Evolutionary conservation across 2,113 vertebrate species (phyloP).

Genomic region (Leuciscus idus): DNA sequence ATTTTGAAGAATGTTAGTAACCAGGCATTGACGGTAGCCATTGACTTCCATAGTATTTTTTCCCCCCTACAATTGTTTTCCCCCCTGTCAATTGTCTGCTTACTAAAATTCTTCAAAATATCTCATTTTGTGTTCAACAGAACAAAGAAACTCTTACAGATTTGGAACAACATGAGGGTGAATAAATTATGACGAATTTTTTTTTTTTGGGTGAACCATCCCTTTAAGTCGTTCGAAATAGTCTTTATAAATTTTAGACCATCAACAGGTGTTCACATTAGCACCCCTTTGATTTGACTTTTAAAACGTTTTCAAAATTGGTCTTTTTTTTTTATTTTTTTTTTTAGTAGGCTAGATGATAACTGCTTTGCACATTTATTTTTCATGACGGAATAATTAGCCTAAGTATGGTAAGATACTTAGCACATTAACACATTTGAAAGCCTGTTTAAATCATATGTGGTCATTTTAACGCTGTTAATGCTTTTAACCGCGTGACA

Average conservation of each 20-base stretch:
- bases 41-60: too few species aligned
- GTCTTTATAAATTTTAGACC: not conserved
- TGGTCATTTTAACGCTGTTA: conserved; percentile 1
- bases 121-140: too few species aligned
- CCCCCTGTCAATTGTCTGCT: too few species aligned
- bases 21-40: too few species aligned
- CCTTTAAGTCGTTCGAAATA: not conserved
- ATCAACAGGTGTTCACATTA: not conserved
- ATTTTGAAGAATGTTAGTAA: too few species aligned
- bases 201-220: too few species aligned
- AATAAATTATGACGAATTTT: too few species aligned
- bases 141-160: too few species aligned
- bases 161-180: too few species aligned
- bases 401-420: not conserved
- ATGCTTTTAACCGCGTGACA: conserved; percentile 1
- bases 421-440: not conserved
- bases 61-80: too few species aligned
- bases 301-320: not conserved
- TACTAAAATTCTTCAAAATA: too few species aligned
- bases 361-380: not conserved
- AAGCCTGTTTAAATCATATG: not conserved
- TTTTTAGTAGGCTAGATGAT: not conserved
- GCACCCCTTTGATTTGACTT: not conserved
- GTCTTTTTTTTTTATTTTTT: not conserved
- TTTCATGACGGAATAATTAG: not conserved